Conservation (phyloP, 1,140 invertebrate species). For the Geopemphigus sp. region DNA sequence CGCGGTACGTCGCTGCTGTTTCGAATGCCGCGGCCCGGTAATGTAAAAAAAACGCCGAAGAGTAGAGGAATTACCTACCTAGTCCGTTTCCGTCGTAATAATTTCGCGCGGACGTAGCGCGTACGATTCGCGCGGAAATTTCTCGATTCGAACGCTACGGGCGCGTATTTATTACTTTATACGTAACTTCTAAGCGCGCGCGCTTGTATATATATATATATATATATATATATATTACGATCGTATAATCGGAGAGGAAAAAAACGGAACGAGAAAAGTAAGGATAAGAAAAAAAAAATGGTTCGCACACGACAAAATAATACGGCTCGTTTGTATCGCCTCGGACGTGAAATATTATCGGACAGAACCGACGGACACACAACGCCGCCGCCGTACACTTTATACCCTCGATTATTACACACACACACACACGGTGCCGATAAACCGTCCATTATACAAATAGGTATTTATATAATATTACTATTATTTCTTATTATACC, state of each 20-base stretch:
- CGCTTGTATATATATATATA: too few relatives aligned
- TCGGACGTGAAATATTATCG: constrained; percentile 24
- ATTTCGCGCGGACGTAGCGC: too few relatives aligned
- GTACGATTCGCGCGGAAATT: background rate
- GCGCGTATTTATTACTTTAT: background rate
- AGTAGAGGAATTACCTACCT: too few relatives aligned
- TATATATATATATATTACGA: too few relatives aligned
- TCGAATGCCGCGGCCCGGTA: too few relatives aligned
- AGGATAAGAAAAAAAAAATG: background rate
- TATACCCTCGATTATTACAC: constrained; percentile 3
- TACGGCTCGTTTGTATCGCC: background rate
- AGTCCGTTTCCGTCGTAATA: too few relatives aligned
- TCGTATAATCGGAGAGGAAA: background rate
- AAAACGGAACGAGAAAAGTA: background rate
- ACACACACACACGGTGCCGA: background rate
- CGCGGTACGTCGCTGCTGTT: too few relatives aligned
- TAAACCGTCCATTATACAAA: constrained; percentile 27
- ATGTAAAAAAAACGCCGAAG: too few relatives aligned
- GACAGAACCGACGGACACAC: background rate
- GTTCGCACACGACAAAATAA: constrained; percentile 12
- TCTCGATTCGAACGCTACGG: background rate
- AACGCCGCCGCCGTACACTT: background rate
- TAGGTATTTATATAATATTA: constrained; percentile 29
- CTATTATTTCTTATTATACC: background rate
- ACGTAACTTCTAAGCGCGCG: too few relatives aligned